Base-by-base conservation (phyloP, 2,113 vertebrate species). In the Pygoscelis antarcticus region DNA sequence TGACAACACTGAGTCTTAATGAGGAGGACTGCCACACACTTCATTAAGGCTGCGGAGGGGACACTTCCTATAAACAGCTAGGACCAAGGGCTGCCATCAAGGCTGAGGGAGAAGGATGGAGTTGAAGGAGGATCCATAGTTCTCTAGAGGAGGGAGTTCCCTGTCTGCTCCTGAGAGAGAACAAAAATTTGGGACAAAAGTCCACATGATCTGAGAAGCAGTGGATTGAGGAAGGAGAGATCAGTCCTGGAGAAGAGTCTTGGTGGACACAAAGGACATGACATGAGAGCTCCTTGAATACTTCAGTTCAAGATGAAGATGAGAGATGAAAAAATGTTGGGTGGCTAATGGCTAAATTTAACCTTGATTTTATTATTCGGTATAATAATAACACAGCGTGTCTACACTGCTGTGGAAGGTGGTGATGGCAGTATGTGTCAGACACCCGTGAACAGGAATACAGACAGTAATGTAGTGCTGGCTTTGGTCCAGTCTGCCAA, bases 11-110 rank as follows among this genome's bases (percentile, higher is more conserved):
- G 90, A 70, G 90, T 90, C 97, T 97, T 98, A 98, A 98, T 98
- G 98, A 98, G 98, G 93, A 98, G 80, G 88, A 96, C 96, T 96
- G 95, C 95, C 91, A 81, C 96, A 96, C 97, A 98, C 98, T 98
- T 98, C 97, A 98, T 98, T 98, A 98, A 98, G 77, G 85, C 79
- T 83, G 93, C 83, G 78, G 84, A 92, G 91, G 84, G 93, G 90
- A 93, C 91, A 84, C 86, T 91, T 89, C 79, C 92, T 84, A 36
- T 69, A 36, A 80, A 21, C 10, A 36, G 70, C 60, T 8, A 74
- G 61, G 83, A 74, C 92, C 89, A 65, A 77, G 74, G 78, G 69
- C 82, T 93, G 85, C 93, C 57, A 54, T n/a, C 72, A n/a, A 62
- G 62, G 86, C 82, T 66, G 65, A 74, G 70, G 58, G 65, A 84